Base-by-base conservation (phyloP, 1,140 invertebrate genomes). In the Tetragnatha versicolor region DNA sequence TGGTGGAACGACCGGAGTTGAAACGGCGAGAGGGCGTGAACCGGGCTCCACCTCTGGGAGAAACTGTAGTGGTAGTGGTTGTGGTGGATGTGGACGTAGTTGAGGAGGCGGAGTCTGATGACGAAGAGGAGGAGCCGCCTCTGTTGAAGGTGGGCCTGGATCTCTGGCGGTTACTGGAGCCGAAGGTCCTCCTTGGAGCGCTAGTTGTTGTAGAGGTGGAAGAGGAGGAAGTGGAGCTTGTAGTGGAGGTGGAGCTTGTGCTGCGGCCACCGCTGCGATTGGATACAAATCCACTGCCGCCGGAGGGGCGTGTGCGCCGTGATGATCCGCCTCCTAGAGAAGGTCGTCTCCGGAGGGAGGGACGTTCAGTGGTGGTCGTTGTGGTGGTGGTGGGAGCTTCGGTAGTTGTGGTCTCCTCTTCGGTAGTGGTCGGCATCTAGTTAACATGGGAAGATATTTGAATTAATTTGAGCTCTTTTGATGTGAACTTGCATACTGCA, bases 321-420 rank as follows among this genome's bases (percentile, higher is more conserved):
- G n/a, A n/a, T n/a, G n/a, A n/a, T n/a, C n/a, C 49, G 5, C 42
- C 31, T 20, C 47, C 61, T 20, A 47, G 2, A 0, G 55, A 22
- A 14, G 73, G 73, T 14, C 73, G 58, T 51, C 58, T 17, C 9
- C 73, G 14, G 9, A 66, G 5, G n/a, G 70, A 29, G 0, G 73
- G 17, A 0, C 42, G 7, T 3, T 45, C 17, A 20, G 73, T 53
- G 27, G 73, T 53, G 5, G 69, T 58, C 0, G 73, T 77, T 0
- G 60, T 66, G 9, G 60, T 79, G 12, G 68, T 79, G 7, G 66
- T 63, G 7, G 65, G 35, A 42, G 72, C 78, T 17, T 42, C 65
- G 5, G 78, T 79, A 9, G 66, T 79, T 12, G 78, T 33, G 10
- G 58, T 31, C 10, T 60, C 39, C 2, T n/a, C 27, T 51, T 39